phyloP scores from a whole-genome alignment of 2,797 vertebrate species.

The Sebastolobus altivelis region DNA sequence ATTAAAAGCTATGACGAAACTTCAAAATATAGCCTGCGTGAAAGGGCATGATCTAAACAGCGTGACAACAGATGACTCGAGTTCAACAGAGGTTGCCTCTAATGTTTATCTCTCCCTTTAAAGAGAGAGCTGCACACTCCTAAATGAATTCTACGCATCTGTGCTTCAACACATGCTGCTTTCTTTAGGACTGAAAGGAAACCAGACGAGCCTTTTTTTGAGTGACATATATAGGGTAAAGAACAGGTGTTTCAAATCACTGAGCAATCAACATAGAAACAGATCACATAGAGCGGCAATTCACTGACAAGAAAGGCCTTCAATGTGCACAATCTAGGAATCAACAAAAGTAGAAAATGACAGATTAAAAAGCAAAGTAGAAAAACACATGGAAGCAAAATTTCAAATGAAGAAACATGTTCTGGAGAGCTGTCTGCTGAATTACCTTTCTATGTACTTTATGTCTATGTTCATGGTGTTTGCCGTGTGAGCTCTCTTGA shows the following conservation, averaged over 20 bases:
- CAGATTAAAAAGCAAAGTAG: neutral
- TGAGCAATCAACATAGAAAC: neutral
- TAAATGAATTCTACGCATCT: neutral
- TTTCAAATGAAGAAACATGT: too few species aligned
- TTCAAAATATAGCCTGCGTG: constrained; percentile 2
- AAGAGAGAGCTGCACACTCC: neutral
- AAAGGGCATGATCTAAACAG: constrained; percentile 9
- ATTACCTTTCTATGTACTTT: too few species aligned
- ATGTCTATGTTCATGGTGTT: too few species aligned
- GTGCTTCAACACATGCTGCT: neutral
- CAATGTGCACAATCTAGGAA: neutral
- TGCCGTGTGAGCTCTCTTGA: too few species aligned
- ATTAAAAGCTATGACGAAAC: constrained; percentile 18
- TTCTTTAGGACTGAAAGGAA: neutral
- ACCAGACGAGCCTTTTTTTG: neutral
- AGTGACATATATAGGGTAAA: neutral
- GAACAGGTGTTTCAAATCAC: constrained; percentile 5
- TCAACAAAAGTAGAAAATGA: neutral
- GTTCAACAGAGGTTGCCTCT: neutral
- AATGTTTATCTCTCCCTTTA: neutral
- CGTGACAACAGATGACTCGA: neutral
- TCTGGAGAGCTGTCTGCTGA: too few species aligned
- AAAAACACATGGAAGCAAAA: too few species aligned
- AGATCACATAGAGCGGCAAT: neutral
- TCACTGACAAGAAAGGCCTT: neutral